Evolutionary conservation across 35 echinoderm and acorn worm genomes (phyloP).

Genomic region (Apostichopus parvimensis): DNA sequence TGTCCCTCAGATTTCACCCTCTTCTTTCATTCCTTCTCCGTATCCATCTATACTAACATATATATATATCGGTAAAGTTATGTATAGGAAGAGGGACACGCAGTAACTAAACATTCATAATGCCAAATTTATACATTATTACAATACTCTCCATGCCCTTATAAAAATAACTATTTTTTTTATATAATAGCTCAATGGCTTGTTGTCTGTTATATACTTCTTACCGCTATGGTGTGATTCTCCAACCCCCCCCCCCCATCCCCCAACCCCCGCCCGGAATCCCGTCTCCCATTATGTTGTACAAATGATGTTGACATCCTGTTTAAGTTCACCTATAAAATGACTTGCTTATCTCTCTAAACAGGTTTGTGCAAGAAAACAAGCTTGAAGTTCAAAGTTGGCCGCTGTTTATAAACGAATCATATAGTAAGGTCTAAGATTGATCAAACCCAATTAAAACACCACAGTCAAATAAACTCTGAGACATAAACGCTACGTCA

Average conservation of each 20-base stretch:
- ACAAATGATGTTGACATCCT: not conserved
- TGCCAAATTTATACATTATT: too few relatives aligned
- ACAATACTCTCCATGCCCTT: too few relatives aligned
- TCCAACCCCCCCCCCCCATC: not conserved
- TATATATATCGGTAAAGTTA: too few relatives aligned
- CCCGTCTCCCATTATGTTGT: not conserved
- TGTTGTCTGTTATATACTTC: too few relatives aligned
- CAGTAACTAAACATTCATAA: too few relatives aligned
- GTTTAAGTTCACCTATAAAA: not conserved
- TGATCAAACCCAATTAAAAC: not conserved
- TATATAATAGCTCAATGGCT: too few relatives aligned
- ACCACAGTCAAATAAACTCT: not conserved
- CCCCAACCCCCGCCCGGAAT: not conserved
- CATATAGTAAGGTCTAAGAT: not conserved
- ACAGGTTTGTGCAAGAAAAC: not conserved
- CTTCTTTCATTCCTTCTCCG: too few relatives aligned
- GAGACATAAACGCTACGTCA: not conserved
- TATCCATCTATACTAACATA: too few relatives aligned
- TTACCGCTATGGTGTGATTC: too few relatives aligned
- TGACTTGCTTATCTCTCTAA: not conserved
- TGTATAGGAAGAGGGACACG: too few relatives aligned
- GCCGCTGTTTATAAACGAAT: not conserved
- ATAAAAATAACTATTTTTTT: too few relatives aligned
- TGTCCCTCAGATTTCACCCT: too few relatives aligned
- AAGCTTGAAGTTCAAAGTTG: constrained; percentile 29